phyloP scores from a whole-genome alignment of 2,797 vertebrate species.

The Smutsia gigantea region DNA sequence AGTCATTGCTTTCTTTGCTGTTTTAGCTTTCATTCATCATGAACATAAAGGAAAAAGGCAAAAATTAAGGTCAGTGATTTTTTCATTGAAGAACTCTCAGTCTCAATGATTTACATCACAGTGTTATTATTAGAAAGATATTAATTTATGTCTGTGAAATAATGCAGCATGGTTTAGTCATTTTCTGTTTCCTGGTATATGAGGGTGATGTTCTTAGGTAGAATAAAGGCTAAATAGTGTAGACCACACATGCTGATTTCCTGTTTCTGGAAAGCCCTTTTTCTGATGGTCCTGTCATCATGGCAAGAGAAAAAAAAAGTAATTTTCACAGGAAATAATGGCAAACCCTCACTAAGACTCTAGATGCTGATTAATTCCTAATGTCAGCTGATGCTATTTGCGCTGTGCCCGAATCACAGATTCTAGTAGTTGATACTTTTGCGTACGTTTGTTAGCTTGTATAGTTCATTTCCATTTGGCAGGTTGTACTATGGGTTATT shows the following conservation, averaged over 20 bases:
- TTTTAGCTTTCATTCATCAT: neutral
- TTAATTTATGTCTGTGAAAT: conserved; percentile 10
- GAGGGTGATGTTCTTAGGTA: neutral
- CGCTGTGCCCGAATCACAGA: neutral
- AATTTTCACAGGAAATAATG: neutral
- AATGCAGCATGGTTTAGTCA: neutral
- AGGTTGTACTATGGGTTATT: conserved; percentile 47
- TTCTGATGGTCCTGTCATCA: neutral
- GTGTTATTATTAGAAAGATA: neutral
- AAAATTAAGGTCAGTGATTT: conserved; percentile 55
- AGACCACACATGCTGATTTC: neutral
- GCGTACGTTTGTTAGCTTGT: neutral
- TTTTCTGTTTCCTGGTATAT: conserved; percentile 6
- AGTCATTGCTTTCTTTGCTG: neutral
- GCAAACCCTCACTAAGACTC: neutral
- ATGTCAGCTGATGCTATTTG: neutral
- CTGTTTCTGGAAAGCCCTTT: neutral
- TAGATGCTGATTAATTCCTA: neutral
- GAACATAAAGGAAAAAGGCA: neutral
- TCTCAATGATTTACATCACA: conserved; percentile 21
- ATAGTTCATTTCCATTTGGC: neutral
- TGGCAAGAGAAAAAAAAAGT: neutral
- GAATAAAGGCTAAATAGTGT: neutral
- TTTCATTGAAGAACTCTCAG: neutral
- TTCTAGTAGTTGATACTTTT: neutral